Percentiles rank a stretch among this genome's conserved stretches.
These are phyloP conservation scores for Phortica magna DNA, from an alignment of 2,888 invertebrate genomes.

Conservation along the genomic window DNA sequence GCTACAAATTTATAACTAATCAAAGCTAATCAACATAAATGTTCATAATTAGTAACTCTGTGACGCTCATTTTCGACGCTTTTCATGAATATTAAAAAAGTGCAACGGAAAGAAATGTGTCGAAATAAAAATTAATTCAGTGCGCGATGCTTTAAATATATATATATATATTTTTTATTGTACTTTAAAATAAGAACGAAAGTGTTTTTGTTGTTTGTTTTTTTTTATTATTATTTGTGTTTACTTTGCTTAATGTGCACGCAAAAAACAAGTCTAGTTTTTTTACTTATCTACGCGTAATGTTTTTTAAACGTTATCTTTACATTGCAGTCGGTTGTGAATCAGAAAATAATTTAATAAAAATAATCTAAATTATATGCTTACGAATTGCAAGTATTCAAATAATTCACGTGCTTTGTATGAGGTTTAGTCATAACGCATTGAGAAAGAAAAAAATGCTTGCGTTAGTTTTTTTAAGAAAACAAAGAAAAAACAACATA, in stretches of 20 bases:
- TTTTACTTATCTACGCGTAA: neutral
- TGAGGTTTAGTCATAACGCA: too few species aligned
- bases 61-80: too few species aligned
- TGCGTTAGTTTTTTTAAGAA: too few species aligned
- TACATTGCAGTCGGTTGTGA: neutral
- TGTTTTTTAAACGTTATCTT: neutral
- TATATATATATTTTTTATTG: neutral
- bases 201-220: neutral
- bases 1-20: neutral
- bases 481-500: too few species aligned
- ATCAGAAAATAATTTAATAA: neutral
- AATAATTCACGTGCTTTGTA: too few species aligned
- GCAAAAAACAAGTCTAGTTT: neutral
- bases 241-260: neutral
- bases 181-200: neutral
- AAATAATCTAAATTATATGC: too few species aligned
- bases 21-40: neutral
- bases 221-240: neutral
- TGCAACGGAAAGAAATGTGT: too few species aligned
- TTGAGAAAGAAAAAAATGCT: too few species aligned
- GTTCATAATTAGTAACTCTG: neutral
- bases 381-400: too few species aligned
- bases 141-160: too few species aligned
- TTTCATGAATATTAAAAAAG: too few species aligned
- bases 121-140: too few species aligned